phyloP scores from a whole-genome alignment of 1,140 invertebrate genomes.

The Cotesia glomerata region DNA sequence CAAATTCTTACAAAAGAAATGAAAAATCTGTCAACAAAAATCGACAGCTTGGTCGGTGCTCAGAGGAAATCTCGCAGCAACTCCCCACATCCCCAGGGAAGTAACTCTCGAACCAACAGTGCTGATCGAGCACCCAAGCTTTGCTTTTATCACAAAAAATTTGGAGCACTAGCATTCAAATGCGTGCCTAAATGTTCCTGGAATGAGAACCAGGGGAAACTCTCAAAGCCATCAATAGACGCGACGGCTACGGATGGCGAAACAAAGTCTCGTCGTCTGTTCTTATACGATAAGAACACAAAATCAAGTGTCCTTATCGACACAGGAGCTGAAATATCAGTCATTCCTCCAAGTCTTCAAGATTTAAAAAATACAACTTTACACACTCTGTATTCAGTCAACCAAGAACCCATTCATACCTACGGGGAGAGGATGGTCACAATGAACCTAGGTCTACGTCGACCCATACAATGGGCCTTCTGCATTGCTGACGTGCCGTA shows the following conservation, averaged over 20 bases:
- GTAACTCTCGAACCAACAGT: slow-evolving; percentile 16
- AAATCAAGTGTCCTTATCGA: not conserved
- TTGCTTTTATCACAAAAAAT: slow-evolving; percentile 31
- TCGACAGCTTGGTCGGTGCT: not conserved
- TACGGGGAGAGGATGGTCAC: slow-evolving; percentile 13
- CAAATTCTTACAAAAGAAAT: not conserved
- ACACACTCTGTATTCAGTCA: slow-evolving; percentile 13
- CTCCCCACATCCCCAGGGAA: not conserved
- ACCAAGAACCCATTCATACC: slow-evolving; percentile 22
- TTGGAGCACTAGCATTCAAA: not conserved
- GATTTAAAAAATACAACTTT: not conserved
- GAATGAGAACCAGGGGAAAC: not conserved
- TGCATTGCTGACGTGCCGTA: slow-evolving; percentile 23
- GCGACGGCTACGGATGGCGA: not conserved
- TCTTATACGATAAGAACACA: not conserved
- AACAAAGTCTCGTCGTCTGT: not conserved
- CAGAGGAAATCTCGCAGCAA: not conserved
- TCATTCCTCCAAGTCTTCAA: not conserved
- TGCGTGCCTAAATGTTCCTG: not conserved
- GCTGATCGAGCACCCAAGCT: slow-evolving; percentile 38
- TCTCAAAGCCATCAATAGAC: not conserved
- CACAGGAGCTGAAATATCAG: slow-evolving; percentile 13
- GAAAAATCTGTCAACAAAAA: not conserved
- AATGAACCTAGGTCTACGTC: slow-evolving; percentile 22
- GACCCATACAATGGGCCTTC: slow-evolving; percentile 29